A percentile compares a stretch with the other conserved stretches of the same genome.
Conservation (phyloP, 2,888 invertebrate genomes). For the Dasysyrphus tricinctus region DNA sequence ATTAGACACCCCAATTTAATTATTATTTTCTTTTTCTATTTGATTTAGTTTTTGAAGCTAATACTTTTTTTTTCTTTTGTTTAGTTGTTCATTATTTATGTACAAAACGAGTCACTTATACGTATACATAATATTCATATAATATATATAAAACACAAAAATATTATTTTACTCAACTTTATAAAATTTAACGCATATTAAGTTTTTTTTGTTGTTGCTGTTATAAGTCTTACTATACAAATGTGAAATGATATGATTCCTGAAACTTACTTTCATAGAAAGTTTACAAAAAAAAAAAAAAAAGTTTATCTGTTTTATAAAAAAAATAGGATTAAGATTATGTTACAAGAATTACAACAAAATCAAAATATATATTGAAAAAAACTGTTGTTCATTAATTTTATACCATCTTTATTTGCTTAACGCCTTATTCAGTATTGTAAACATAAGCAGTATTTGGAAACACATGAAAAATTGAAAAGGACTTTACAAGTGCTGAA, state of each 20-base stretch:
- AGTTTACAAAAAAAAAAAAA: background rate
- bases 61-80: conserved; percentile 19
- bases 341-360: background rate
- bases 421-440: too few species aligned
- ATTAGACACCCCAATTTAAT: conserved; percentile 52
- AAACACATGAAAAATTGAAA: too few species aligned
- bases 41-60: conserved; percentile 40
- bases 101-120: conserved; percentile 62
- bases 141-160: conserved; percentile 4
- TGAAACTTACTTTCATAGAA: background rate
- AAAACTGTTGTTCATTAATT: too few species aligned
- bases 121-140: conserved; percentile 15
- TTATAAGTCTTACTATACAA: conserved; percentile 50
- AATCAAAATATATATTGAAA: too few species aligned
- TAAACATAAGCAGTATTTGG: too few species aligned
- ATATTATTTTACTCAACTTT: conserved; percentile 1
- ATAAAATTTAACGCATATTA: background rate
- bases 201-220: background rate
- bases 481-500: too few species aligned
- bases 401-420: too few species aligned
- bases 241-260: conserved; percentile 41
- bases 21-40: conserved; percentile 22
- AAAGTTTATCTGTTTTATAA: background rate
- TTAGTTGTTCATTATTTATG: conserved; percentile 44
- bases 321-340: background rate